Evolutionary conservation across 2,888 invertebrate species (phyloP).

Genomic region (Drosophila ezoana): DNA sequence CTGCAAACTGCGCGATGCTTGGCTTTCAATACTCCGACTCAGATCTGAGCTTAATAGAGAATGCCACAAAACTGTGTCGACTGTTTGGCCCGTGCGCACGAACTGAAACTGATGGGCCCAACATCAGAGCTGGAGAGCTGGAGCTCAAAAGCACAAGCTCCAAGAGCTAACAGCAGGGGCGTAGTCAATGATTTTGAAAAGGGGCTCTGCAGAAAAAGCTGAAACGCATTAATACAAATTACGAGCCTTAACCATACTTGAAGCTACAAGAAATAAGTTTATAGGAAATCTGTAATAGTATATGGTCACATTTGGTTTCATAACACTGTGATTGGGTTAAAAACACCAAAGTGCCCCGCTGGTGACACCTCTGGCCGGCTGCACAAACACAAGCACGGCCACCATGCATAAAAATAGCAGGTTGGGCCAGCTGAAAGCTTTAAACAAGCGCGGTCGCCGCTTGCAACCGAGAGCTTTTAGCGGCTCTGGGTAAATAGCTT

Average conservation of each 20-base stretch:
- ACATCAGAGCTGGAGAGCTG: conserved; percentile 52
- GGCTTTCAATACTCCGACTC: conserved; percentile 39
- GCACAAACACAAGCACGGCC: conserved; percentile 18
- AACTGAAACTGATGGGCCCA: conserved; percentile 64
- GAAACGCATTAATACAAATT: background rate
- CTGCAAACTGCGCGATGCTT: conserved; percentile 60
- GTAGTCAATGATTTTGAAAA: background rate
- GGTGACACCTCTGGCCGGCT: conserved; percentile 33
- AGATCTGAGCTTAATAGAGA: conserved; percentile 31
- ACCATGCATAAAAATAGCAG: conserved; percentile 42
- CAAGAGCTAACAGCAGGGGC: conserved; percentile 26
- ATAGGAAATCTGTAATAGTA: background rate
- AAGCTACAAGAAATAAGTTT: background rate
- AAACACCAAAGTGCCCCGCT: background rate
- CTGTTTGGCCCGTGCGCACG: conserved; percentile 64
- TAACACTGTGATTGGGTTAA: background rate
- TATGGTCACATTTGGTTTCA: background rate
- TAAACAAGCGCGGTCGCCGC: conserved; percentile 19
- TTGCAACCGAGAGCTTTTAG: conserved; percentile 33
- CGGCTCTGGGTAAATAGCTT: conserved; percentile 39
- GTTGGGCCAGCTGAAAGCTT: conserved; percentile 63
- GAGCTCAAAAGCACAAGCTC: conserved; percentile 56
- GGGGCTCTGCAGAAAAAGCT: background rate
- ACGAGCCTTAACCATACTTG: background rate
- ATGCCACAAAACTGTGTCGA: conserved; percentile 53